Evolutionary conservation across 1,140 invertebrate genomes (phyloP).

Genomic region (Drosophila sp.): DNA sequence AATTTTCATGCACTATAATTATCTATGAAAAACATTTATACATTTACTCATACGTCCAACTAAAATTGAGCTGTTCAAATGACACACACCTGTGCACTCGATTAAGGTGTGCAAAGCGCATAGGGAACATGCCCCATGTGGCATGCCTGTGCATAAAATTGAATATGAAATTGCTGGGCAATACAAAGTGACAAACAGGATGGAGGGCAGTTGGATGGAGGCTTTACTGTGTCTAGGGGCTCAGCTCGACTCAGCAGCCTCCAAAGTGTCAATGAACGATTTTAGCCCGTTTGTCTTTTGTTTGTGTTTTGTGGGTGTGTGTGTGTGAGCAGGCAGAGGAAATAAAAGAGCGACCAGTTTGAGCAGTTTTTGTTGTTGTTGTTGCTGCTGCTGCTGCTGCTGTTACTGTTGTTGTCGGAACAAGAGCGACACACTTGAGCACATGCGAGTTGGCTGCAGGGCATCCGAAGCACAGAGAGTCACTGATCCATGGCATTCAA

Average conservation of each 20-base stretch:
- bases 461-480: constrained; percentile 37
- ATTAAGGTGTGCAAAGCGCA: constrained; percentile 2
- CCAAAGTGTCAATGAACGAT: constrained; percentile 75
- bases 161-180: constrained; percentile 58
- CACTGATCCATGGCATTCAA: constrained; percentile 76
- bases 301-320: constrained; percentile 37
- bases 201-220: not conserved
- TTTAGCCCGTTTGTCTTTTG: constrained; percentile 62
- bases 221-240: constrained; percentile 21
- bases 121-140: not conserved
- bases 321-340: constrained; percentile 42
- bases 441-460: constrained; percentile 10
- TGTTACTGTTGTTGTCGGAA: constrained; percentile 28
- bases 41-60: not conserved
- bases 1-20: no score
- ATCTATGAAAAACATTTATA: not conserved
- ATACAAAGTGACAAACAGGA: constrained; percentile 39
- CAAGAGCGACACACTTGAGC: constrained; percentile 45
- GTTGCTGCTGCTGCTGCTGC: constrained; percentile 8
- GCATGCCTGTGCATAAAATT: constrained; percentile 65
- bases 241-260: constrained; percentile 35
- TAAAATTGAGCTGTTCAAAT: not conserved
- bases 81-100: constrained; percentile 2
- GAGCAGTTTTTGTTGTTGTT: constrained; percentile 26
- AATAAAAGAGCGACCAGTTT: constrained; percentile 42